Conservation (phyloP, 2,113 vertebrate species). For the Cochlearius cochlearius region DNA sequence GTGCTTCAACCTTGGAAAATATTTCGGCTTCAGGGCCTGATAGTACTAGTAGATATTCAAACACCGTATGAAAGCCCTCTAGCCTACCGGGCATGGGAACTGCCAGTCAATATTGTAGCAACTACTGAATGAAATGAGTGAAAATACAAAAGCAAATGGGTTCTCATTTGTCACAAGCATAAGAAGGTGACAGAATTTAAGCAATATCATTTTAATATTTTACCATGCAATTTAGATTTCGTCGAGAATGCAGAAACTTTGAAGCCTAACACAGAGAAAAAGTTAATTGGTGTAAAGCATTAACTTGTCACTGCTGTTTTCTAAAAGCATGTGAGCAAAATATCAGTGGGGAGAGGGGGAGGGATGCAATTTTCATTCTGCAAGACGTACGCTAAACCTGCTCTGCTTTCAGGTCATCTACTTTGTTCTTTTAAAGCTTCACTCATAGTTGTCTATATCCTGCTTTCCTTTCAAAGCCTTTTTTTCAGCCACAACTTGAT, state of each 20-base stretch:
- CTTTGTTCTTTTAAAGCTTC: neutral
- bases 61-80: neutral
- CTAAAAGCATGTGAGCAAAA: neutral
- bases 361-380: neutral
- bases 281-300: neutral
- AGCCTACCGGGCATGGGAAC: neutral
- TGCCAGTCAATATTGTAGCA: neutral
- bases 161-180: neutral
- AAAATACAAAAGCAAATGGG: neutral
- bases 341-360: neutral
- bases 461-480: neutral
- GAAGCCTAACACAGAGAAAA: neutral
- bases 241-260: neutral
- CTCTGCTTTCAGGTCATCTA: neutral
- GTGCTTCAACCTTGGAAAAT: neutral
- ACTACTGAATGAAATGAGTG: neutral
- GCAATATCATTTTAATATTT: neutral
- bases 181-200: neutral
- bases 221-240: neutral
- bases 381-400: neutral
- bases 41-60: neutral
- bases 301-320: neutral
- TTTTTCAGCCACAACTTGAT: neutral
- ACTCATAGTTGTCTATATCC: neutral
- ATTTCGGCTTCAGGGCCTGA: neutral